Conservation (phyloP, 2,797 vertebrate species). For the Hirundo rustica region DNA sequence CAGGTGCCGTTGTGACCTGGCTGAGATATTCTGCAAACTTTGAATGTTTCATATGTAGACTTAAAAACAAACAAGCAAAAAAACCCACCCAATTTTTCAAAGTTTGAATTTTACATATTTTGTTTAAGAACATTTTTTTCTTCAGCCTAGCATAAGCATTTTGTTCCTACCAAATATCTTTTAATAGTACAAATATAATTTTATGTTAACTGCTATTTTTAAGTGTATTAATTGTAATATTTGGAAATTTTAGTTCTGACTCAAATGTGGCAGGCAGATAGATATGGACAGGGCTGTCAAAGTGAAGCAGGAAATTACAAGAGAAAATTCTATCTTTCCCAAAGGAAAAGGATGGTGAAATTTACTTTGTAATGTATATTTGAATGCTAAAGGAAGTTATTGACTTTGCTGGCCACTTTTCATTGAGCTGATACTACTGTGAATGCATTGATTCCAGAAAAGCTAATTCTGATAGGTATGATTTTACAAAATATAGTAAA, state of each 20-base stretch:
- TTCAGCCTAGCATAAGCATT: neutral
- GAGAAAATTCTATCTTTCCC: neutral
- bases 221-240: neutral
- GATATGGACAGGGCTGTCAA: neutral
- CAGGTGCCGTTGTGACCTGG: neutral
- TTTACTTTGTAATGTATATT: neutral
- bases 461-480: neutral
- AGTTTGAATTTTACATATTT: neutral
- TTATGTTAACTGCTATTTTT: neutral
- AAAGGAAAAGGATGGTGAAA: neutral
- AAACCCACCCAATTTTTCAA: neutral
- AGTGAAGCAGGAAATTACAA: neutral
- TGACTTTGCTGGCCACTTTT: neutral
- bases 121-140: neutral
- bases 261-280: neutral
- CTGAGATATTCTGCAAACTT: neutral
- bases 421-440: neutral
- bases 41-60: neutral
- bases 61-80: neutral
- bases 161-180: neutral
- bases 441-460: neutral
- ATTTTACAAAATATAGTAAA: neutral
- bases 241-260: neutral
- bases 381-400: neutral
- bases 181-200: neutral